Evolutionary conservation across 2,888 invertebrate genomes (phyloP).

Genomic region (Zygothrica quintamaculata): DNA sequence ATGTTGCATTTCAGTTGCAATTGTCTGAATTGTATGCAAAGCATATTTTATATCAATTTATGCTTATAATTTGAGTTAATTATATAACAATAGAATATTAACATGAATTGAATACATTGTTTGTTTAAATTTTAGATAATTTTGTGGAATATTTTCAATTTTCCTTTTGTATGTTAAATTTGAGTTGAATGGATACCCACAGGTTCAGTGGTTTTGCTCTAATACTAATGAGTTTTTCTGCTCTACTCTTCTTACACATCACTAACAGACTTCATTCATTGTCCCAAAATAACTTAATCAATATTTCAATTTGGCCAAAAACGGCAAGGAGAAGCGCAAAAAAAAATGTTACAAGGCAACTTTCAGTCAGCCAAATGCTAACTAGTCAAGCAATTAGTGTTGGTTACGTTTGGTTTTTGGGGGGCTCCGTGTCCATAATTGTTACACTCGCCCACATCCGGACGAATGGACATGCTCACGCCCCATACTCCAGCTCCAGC

Average conservation of each 20-base stretch:
- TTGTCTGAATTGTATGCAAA: no score
- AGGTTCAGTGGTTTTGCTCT: no score
- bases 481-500: no score
- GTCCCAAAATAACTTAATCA: conserved; percentile 59
- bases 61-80: no score
- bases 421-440: conserved; percentile 46
- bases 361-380: conserved; percentile 48
- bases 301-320: conserved; percentile 56
- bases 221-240: conserved; percentile 1
- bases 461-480: conserved; percentile 1
- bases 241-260: conserved; percentile 7
- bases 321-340: background rate
- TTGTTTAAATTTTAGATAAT: no score
- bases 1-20: conserved; percentile 14
- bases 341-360: conserved; percentile 8
- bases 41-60: no score
- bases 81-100: no score
- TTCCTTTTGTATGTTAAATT: no score
- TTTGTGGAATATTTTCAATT: no score
- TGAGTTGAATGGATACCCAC: no score
- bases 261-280: background rate
- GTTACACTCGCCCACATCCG: conserved; percentile 47
- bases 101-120: no score
- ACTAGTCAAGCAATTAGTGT: conserved; percentile 61
- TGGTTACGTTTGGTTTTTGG: conserved; percentile 34